These are phyloP conservation scores for Platycheirus rosarum DNA, from an alignment of 2,888 invertebrate species.

Conservation along the genomic window DNA sequence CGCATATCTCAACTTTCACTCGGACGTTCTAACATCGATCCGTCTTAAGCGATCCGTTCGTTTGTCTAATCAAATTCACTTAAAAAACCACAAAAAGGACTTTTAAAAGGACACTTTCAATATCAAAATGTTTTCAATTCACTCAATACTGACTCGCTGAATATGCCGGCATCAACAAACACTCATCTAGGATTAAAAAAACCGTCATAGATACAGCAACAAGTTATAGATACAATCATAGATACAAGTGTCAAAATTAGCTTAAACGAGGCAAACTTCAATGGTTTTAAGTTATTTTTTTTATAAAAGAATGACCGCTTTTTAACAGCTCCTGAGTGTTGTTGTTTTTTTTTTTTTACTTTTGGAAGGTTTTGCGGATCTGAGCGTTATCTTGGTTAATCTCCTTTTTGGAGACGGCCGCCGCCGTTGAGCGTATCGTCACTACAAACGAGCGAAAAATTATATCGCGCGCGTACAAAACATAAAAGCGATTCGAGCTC, in stretches of 20 bases:
- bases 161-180: background rate
- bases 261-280: constrained; percentile 24
- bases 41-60: constrained; percentile 48
- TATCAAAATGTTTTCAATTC: background rate
- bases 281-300: background rate
- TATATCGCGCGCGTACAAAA: constrained; percentile 68
- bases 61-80: background rate
- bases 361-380: background rate
- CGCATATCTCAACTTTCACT: constrained; percentile 84
- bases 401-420: constrained; percentile 66
- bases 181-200: background rate
- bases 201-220: background rate
- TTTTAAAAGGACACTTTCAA: background rate
- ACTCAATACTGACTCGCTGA: background rate
- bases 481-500: constrained; percentile 61
- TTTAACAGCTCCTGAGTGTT: constrained; percentile 4
- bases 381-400: constrained; percentile 64
- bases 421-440: constrained; percentile 70
- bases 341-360: constrained; percentile 15
- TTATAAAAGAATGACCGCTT: constrained; percentile 26
- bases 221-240: background rate
- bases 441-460: constrained; percentile 71
- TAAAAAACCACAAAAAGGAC: background rate
- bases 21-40: constrained; percentile 72
- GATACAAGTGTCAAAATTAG: constrained; percentile 37